phyloP scores from a whole-genome alignment of 1,140 invertebrate genomes.

The Pachyrhynchus sulphureomaculatus region DNA sequence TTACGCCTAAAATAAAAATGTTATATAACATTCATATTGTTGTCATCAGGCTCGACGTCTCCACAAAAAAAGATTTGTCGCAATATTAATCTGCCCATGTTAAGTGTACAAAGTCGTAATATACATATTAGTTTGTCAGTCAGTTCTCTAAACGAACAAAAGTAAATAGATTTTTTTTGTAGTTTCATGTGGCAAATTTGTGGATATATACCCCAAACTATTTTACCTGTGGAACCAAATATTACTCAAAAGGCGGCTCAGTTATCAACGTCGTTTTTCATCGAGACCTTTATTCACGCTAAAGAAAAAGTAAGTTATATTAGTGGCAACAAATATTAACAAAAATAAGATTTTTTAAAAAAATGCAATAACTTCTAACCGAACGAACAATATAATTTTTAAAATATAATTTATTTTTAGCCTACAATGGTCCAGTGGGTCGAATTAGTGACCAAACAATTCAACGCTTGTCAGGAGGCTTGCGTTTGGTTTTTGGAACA shows the following conservation, averaged over 20 bases:
- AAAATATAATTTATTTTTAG: slow-evolving; percentile 53
- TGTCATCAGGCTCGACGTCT: too few relatives aligned
- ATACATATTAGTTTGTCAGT: too few relatives aligned
- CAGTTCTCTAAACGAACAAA: too few relatives aligned
- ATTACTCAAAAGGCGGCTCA: slow-evolving; percentile 84
- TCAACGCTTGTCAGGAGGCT: slow-evolving; percentile 85
- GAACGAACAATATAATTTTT: too few relatives aligned
- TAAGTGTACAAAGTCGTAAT: too few relatives aligned
- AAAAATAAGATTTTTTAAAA: too few relatives aligned
- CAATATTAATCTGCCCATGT: too few relatives aligned
- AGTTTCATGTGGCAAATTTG: slow-evolving; percentile 97
- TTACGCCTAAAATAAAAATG: too few relatives aligned
- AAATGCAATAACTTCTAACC: too few relatives aligned
- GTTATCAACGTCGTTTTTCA: slow-evolving; percentile 89
- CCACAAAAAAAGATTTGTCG: too few relatives aligned
- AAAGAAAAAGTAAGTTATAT: slow-evolving; percentile 79
- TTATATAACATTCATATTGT: too few relatives aligned
- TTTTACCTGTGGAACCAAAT: slow-evolving; percentile 74
- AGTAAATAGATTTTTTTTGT: slow-evolving; percentile 42
- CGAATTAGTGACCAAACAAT: slow-evolving; percentile 90
- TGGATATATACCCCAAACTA: slow-evolving; percentile 86
- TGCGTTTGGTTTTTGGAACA: slow-evolving; percentile 91
- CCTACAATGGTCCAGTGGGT: slow-evolving; percentile 97
- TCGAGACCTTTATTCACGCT: slow-evolving; percentile 95
- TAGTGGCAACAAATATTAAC: neutral